A percentile compares a stretch with the other conserved stretches of the same genome.
Evolutionary conservation across 2,797 vertebrate species (phyloP).

Genomic region (Spheniscus humboldti): DNA sequence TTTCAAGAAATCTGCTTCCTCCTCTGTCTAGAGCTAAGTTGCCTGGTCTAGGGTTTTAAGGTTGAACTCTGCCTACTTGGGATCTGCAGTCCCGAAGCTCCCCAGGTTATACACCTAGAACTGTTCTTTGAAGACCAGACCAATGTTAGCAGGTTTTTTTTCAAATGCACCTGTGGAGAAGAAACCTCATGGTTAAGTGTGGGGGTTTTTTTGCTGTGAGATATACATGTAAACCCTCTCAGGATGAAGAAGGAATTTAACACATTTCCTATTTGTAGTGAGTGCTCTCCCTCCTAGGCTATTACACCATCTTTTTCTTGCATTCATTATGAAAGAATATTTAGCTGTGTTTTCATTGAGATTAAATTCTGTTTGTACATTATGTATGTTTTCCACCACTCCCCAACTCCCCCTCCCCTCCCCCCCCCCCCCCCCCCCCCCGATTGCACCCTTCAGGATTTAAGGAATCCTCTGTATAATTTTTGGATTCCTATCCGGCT

Average conservation of each 20-base stretch:
- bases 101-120: not conserved
- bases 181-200: not conserved
- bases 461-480: not conserved
- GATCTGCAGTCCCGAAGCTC: not conserved
- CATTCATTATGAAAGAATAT: not conserved
- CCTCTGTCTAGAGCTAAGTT: not conserved
- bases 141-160: not conserved
- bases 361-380: not conserved
- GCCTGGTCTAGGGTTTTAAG: not conserved
- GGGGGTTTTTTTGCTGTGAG: not conserved
- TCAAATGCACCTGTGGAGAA: not conserved
- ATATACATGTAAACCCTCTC: not conserved
- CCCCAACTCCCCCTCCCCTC: too few relatives aligned
- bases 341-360: not conserved
- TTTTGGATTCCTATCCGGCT: not conserved
- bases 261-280: not conserved
- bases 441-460: not conserved
- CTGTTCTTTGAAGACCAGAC: not conserved
- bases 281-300: not conserved
- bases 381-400: not conserved
- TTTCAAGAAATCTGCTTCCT: not conserved
- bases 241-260: not conserved
- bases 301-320: not conserved
- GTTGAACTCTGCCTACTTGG: not conserved
- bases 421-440: not conserved